Evolutionary conservation across 1,140 invertebrate genomes (phyloP), one percentile per base, ranked within the genome.

Genomic region (Platyscapa corneri): DNA sequence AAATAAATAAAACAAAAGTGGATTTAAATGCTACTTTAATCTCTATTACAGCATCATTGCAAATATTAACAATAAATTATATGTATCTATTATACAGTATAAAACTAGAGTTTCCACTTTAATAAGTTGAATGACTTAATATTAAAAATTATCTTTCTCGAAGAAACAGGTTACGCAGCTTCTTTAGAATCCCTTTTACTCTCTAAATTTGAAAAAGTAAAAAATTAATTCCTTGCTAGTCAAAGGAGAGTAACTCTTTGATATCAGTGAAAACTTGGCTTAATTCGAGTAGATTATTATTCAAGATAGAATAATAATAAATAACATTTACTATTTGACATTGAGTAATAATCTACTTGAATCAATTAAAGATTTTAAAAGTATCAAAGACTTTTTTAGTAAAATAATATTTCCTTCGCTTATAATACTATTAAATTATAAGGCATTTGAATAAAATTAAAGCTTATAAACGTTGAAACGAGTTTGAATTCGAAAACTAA

Each of bases 31-130:
- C 2, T 60, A 60, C 27, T 60, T 60, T 37, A 32, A 37, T 34
- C 67, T 42, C 27, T n/a, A 27, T 74, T 42, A 14, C 14, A 12
- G 37, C 8, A 14, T n/a, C n/a, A n/a, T n/a, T n/a, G n/a, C n/a
- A 74, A 74, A 74, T 74, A 14, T 27, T n/a, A 27, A 74, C 37
- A n/a, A 74, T 74, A 42, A 27, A 42, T 27, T 27, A 46, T 46
- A 46, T 46, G 12, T 46, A 12, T 14, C 18, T 34, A 37, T 39
- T 20, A 74, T 42, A 42, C 37, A 39, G 1, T 74, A n/a, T n/a
- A n/a, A 74, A 42, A 70, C 16, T 74, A 42, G 37, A 74, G 37
- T 42, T 74, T 42, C 70, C 39, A 32, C 70, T 74, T 74, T 42
- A 6, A n/a, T 74, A 27, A n/a, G 39, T 42, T 74, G 3, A 74